Conservation (phyloP, 2,113 vertebrate genomes). For the Catagonus wagneri region DNA sequence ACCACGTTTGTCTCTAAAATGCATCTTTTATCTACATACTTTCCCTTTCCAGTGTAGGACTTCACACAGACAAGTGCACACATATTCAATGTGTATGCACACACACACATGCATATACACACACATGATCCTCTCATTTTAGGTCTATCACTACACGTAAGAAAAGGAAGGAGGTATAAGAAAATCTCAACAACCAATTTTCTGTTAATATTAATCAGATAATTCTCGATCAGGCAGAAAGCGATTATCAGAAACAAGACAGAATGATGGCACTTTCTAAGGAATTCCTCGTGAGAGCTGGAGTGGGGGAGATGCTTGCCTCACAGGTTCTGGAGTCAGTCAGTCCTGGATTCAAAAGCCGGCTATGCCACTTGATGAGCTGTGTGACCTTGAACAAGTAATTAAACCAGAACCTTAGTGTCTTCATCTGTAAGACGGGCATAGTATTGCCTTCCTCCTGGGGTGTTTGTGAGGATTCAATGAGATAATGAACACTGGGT, state of each 20-base stretch:
- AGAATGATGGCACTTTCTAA: background rate
- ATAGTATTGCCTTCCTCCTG: background rate
- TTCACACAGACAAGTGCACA: background rate
- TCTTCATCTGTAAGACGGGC: background rate
- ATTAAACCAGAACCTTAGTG: background rate
- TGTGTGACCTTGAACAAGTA: background rate
- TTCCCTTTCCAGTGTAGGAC: background rate
- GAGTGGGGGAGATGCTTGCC: background rate
- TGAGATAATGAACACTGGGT: background rate
- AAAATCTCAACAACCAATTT: slow-evolving; percentile 25
- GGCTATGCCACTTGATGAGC: background rate
- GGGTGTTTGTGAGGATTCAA: background rate
- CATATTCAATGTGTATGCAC: background rate
- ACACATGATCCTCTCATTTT: background rate
- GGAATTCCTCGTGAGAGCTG: background rate
- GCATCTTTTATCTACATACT: background rate
- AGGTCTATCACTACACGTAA: background rate
- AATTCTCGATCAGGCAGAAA: background rate
- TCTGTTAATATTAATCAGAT: background rate
- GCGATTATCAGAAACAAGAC: background rate
- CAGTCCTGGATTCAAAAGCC: background rate
- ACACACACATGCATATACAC: background rate
- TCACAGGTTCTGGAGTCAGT: background rate
- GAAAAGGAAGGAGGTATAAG: slow-evolving; percentile 17
- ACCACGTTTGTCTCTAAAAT: background rate